Evolutionary conservation across 2,888 invertebrate genomes (phyloP).

Genomic region (Eupithecia subumbrata): DNA sequence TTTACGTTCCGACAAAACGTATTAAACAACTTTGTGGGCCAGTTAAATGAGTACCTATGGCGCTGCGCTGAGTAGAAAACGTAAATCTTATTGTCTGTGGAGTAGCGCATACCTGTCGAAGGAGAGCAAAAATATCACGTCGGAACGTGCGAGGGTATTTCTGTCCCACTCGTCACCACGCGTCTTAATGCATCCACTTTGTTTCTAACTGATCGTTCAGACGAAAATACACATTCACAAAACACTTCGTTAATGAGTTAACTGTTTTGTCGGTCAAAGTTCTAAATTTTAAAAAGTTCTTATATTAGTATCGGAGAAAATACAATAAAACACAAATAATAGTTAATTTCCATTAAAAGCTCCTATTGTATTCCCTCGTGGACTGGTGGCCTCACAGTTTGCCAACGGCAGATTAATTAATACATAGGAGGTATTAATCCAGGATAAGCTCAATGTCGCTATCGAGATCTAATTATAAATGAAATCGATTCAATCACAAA

Average conservation of each 20-base stretch:
- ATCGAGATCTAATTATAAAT: conserved; percentile 38
- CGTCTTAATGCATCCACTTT: conserved; percentile 44
- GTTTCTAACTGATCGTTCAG: conserved; percentile 36
- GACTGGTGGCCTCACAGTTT: not conserved
- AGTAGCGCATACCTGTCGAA: conserved; percentile 71
- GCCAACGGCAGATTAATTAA: conserved; percentile 46
- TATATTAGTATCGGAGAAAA: not conserved
- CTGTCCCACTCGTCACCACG: conserved; percentile 50
- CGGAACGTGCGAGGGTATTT: conserved; percentile 61
- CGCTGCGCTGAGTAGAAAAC: conserved; percentile 47
- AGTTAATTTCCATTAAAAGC: not conserved
- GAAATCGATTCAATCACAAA: conserved; percentile 31
- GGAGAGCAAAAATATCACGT: conserved; percentile 64
- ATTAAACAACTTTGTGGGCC: conserved; percentile 39
- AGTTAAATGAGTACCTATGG: conserved; percentile 47
- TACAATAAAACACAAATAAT: not conserved
- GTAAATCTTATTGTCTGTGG: conserved; percentile 49
- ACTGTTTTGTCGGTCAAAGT: conserved; percentile 7
- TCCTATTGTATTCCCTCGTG: not conserved
- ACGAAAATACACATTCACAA: conserved; percentile 35
- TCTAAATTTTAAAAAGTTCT: too few relatives aligned
- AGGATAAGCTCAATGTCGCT: conserved; percentile 37
- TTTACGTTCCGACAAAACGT: conserved; percentile 37
- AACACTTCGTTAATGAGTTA: conserved; percentile 28
- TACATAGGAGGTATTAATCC: conserved; percentile 28